Conservation (phyloP, 1,140 invertebrate species). For the Drosophila mojavensis region DNA sequence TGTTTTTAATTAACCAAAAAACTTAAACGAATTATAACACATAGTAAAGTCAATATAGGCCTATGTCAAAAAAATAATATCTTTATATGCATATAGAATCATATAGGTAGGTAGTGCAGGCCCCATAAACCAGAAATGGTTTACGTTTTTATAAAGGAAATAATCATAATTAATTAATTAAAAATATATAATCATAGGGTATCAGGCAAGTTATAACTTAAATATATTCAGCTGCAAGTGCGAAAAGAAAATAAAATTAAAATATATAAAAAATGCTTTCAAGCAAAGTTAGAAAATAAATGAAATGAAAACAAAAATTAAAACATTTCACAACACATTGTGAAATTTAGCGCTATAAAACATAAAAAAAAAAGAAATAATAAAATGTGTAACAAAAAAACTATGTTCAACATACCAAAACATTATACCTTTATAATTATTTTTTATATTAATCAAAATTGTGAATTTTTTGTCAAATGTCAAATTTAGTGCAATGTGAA, state of each 20-base stretch:
- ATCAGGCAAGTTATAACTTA: slow-evolving; percentile 62
- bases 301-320: background rate
- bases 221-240: slow-evolving; percentile 73
- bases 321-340: background rate
- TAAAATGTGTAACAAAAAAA: background rate
- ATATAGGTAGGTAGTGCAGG: too few species aligned
- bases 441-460: background rate
- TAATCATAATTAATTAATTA: slow-evolving; percentile 13
- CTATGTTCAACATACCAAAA: too few species aligned
- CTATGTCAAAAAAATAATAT: background rate
- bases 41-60: background rate
- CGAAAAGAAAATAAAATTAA: slow-evolving; percentile 66
- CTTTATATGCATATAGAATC: slow-evolving; percentile 4
- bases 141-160: background rate
- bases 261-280: slow-evolving; percentile 53
- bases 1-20: slow-evolving; percentile 14
- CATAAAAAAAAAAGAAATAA: background rate
- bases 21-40: slow-evolving; percentile 10
- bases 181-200: slow-evolving; percentile 45
- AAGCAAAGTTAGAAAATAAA: slow-evolving; percentile 13
- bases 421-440: too few species aligned
- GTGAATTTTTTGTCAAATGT: too few species aligned
- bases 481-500: too few species aligned
- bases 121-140: slow-evolving; percentile 8
- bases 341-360: background rate